These are phyloP conservation scores for Holothuria scabra DNA, from an alignment of 53 echinoderm and acorn worm species.

Conservation along the genomic window DNA sequence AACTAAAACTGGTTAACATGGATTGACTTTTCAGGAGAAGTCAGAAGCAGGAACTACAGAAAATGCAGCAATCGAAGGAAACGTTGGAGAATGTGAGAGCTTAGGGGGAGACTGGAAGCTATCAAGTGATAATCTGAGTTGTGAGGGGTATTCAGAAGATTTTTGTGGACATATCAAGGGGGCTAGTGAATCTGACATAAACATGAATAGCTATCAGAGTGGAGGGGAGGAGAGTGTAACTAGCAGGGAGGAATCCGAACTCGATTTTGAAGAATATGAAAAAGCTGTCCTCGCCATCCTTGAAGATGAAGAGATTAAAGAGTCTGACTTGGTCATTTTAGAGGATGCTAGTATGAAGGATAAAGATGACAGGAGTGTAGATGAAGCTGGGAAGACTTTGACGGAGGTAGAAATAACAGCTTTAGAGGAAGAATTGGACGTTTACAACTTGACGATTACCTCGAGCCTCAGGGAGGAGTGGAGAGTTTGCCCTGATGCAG, in stretches of 20 bases:
- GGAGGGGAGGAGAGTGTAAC: neutral
- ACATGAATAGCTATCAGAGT: constrained; percentile 22
- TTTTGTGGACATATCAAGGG: too few relatives aligned
- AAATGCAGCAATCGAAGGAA: too few relatives aligned
- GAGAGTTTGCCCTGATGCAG: constrained; percentile 19
- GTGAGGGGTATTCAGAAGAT: too few relatives aligned
- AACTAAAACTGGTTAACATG: too few relatives aligned
- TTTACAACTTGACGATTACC: constrained; percentile 5
- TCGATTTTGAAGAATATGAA: constrained; percentile 18
- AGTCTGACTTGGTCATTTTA: neutral
- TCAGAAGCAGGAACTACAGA: too few relatives aligned
- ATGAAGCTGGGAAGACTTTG: neutral
- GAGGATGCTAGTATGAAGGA: neutral
- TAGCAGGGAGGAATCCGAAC: neutral
- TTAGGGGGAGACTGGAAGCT: too few relatives aligned
- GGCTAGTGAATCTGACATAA: neutral
- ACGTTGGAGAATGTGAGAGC: too few relatives aligned
- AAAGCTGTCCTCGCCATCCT: constrained; percentile 29
- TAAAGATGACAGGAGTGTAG: neutral
- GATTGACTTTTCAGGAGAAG: too few relatives aligned
- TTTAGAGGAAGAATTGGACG: constrained; percentile 28
- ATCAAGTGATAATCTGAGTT: too few relatives aligned
- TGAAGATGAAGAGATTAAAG: constrained; percentile 13
- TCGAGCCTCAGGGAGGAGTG: constrained; percentile 23
- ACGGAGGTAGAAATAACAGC: constrained; percentile 2